Conservation (phyloP, 1,140 invertebrate genomes). For the Ephestia elutella region DNA sequence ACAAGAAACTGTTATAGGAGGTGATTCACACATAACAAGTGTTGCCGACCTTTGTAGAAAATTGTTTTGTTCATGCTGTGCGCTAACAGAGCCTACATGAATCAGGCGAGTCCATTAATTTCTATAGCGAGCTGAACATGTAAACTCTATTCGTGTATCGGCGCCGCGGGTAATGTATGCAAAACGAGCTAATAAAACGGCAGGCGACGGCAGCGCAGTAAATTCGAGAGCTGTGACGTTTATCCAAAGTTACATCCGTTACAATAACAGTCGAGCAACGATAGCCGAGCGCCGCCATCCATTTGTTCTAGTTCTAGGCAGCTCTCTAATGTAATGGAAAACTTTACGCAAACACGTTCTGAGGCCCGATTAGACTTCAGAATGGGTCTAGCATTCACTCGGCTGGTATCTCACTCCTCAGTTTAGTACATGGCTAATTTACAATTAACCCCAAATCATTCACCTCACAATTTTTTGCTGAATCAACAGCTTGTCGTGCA, state of each 20-base stretch:
- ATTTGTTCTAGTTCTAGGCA: slow-evolving; percentile 52
- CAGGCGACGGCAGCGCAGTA: slow-evolving; percentile 38
- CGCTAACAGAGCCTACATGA: too few species aligned
- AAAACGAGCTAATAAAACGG: slow-evolving; percentile 58
- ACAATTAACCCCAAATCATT: too few species aligned
- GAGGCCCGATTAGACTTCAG: slow-evolving; percentile 36
- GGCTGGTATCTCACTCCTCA: too few species aligned
- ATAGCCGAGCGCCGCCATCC: slow-evolving; percentile 52
- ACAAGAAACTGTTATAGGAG: too few species aligned
- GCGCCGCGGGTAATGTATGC: slow-evolving; percentile 46
- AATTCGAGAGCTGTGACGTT: slow-evolving; percentile 60
- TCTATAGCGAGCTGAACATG: slow-evolving; percentile 20
- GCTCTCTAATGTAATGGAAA: slow-evolving; percentile 51
- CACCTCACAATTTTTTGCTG: too few species aligned
- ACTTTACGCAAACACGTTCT: slow-evolving; percentile 47
- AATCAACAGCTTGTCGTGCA: too few species aligned
- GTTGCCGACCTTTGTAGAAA: too few species aligned
- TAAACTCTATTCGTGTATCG: slow-evolving; percentile 30
- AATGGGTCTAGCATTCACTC: slow-evolving; percentile 13
- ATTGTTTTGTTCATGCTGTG: too few species aligned
- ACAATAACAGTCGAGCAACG: slow-evolving; percentile 60
- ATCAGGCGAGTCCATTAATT: slow-evolving; percentile 1
- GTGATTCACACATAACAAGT: too few species aligned
- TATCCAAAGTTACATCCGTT: slow-evolving; percentile 67
- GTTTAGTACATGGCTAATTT: too few species aligned